Evolutionary conservation across 1,140 invertebrate species (phyloP).

Genomic region (Magallana gigas): DNA sequence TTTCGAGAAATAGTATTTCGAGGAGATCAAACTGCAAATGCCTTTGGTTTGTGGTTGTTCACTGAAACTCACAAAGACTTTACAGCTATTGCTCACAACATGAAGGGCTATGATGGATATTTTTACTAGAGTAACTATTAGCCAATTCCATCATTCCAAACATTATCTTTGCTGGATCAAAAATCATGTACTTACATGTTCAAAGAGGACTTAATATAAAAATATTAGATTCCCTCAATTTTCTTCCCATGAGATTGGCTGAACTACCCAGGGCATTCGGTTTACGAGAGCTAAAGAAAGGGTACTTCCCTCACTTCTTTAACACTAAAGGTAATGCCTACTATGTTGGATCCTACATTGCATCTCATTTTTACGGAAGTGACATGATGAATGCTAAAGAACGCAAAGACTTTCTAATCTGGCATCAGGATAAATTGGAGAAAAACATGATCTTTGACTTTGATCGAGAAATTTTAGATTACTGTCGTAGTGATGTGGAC

Average conservation of each 20-base stretch:
- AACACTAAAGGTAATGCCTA: constrained; percentile 42
- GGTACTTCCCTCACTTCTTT: constrained; percentile 57
- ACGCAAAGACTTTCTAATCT: constrained; percentile 48
- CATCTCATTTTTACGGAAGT: constrained; percentile 18
- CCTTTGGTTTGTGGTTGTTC: constrained; percentile 53
- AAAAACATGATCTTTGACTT: constrained; percentile 46
- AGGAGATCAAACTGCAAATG: neutral
- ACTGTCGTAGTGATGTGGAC: constrained; percentile 52
- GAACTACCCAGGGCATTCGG: constrained; percentile 50
- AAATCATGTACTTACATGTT: constrained; percentile 38
- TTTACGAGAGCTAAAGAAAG: constrained; percentile 50
- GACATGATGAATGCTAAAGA: constrained; percentile 44
- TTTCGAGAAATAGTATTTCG: constrained; percentile 43
- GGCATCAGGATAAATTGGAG: constrained; percentile 43
- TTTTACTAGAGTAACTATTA: constrained; percentile 44
- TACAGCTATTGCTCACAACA: constrained; percentile 41
- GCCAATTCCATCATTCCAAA: constrained; percentile 11
- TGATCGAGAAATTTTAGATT: constrained; percentile 42
- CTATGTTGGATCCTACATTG: constrained; percentile 49
- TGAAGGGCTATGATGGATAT: constrained; percentile 44
- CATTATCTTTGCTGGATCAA: constrained; percentile 30
- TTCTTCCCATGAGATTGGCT: constrained; percentile 43
- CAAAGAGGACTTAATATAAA: constrained; percentile 28
- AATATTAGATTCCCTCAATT: constrained; percentile 40
- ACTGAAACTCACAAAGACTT: constrained; percentile 32